Percentiles rank a stretch among this genome's conserved stretches.
Evolutionary conservation across 2,797 vertebrate species (phyloP).

Genomic region (Alauda arvensis): DNA sequence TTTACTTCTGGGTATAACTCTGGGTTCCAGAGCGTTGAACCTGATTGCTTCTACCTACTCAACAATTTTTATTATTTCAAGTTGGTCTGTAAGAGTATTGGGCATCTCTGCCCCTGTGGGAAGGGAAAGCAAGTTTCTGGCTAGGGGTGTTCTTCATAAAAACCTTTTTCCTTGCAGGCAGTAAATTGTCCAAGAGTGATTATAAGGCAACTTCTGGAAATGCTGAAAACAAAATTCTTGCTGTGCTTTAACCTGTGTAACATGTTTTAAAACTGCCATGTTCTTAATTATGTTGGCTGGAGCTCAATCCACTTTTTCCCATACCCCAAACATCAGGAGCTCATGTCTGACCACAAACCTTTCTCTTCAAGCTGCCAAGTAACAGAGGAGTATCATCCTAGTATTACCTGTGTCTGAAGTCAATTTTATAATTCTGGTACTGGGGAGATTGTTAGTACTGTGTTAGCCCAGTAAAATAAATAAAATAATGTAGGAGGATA

Average conservation of each 20-base stretch:
- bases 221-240: neutral
- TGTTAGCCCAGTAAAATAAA: neutral
- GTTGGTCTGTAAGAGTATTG: neutral
- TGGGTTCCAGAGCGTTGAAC: neutral
- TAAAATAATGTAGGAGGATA: neutral
- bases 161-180: neutral
- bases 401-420: neutral
- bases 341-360: neutral
- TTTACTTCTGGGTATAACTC: neutral
- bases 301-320: neutral
- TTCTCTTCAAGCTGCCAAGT: neutral
- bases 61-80: neutral
- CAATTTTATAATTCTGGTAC: neutral
- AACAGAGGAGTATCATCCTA: neutral
- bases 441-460: neutral
- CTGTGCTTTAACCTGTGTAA: neutral
- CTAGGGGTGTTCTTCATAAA: neutral
- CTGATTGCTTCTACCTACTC: neutral
- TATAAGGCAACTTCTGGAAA: neutral
- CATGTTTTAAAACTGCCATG: accelerated
- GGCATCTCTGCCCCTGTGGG: neutral
- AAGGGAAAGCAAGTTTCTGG: neutral
- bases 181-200: neutral
- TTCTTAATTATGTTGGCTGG: neutral
- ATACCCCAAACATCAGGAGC: neutral